Evolutionary conservation across 2,888 invertebrate genomes (phyloP).

Genomic region (Eupeodes latifasciatus): DNA sequence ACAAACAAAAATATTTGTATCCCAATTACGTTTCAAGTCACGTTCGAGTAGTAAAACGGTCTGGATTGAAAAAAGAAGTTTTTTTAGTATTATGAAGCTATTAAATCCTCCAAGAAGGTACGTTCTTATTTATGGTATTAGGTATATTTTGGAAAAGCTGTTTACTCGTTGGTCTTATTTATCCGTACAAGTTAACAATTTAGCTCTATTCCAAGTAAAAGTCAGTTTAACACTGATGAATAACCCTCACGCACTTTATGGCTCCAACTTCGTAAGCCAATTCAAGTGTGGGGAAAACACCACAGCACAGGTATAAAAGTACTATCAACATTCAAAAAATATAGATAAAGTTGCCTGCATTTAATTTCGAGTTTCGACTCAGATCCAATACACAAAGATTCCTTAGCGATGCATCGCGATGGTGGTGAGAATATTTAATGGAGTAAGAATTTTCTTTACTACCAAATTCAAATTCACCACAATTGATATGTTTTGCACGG

Average conservation of each 20-base stretch:
- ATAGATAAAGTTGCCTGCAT: too few species aligned
- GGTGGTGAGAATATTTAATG: not conserved
- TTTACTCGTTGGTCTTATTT: not conserved
- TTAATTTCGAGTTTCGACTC: constrained; percentile 23
- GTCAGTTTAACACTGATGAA: constrained; percentile 71
- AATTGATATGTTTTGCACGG: constrained; percentile 32
- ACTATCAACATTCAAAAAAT: too few species aligned
- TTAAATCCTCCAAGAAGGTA: not conserved
- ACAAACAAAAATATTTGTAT: constrained; percentile 9
- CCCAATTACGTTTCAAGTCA: constrained; percentile 59
- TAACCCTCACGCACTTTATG: constrained; percentile 74
- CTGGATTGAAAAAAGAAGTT: constrained; percentile 38
- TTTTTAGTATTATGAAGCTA: not conserved
- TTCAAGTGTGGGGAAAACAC: constrained; percentile 25
- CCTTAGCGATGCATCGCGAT: not conserved
- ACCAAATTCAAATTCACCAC: constrained; percentile 64
- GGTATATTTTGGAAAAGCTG: not conserved
- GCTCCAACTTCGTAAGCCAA: constrained; percentile 70
- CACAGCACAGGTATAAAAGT: too few species aligned
- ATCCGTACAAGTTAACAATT: not conserved
- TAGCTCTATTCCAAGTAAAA: constrained; percentile 52
- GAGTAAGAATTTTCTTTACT: not conserved
- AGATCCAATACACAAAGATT: constrained; percentile 43
- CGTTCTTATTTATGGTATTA: not conserved
- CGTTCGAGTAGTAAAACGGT: constrained; percentile 52